Percentiles rank a stretch among this genome's conserved stretches.
Evolutionary conservation across 2,888 invertebrate species (phyloP).

Genomic region (Lasiommata megera): DNA sequence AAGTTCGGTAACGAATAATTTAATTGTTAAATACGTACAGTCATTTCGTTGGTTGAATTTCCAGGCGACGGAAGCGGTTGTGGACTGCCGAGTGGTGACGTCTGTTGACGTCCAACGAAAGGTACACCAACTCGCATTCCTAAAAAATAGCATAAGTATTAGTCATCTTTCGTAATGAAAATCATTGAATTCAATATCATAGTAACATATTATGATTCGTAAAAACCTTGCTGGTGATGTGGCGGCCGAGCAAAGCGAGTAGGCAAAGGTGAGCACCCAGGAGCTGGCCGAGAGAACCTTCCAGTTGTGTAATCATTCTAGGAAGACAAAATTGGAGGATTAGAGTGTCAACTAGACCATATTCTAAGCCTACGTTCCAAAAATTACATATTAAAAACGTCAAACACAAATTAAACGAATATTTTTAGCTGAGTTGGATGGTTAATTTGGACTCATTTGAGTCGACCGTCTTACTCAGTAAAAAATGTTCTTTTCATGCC

Average conservation of each 20-base stretch:
- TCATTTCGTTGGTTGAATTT: constrained; percentile 65
- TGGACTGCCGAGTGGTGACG: constrained; percentile 75
- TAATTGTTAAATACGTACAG: constrained; percentile 49
- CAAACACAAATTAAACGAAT: too few relatives aligned
- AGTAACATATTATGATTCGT: background rate
- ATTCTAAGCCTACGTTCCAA: too few relatives aligned
- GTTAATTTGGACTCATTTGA: too few relatives aligned
- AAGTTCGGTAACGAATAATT: too few relatives aligned
- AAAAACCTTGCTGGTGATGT: constrained; percentile 68
- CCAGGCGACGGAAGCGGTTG: constrained; percentile 77
- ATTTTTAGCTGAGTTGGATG: too few relatives aligned
- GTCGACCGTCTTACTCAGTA: too few relatives aligned
- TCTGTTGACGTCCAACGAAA: constrained; percentile 67
- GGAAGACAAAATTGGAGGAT: background rate
- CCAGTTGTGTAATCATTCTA: constrained; percentile 63
- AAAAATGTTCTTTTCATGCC: too few relatives aligned
- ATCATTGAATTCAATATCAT: background rate
- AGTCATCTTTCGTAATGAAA: background rate
- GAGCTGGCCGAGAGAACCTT: constrained; percentile 66
- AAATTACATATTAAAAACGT: too few relatives aligned
- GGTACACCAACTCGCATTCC: constrained; percentile 75
- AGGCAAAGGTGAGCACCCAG: constrained; percentile 70
- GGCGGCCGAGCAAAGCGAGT: constrained; percentile 70
- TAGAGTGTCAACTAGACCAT: too few relatives aligned
- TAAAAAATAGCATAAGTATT: constrained; percentile 29